These are phyloP conservation scores for Nothura maculosa DNA, from an alignment of 2,797 vertebrate species.

Conservation along the genomic window DNA sequence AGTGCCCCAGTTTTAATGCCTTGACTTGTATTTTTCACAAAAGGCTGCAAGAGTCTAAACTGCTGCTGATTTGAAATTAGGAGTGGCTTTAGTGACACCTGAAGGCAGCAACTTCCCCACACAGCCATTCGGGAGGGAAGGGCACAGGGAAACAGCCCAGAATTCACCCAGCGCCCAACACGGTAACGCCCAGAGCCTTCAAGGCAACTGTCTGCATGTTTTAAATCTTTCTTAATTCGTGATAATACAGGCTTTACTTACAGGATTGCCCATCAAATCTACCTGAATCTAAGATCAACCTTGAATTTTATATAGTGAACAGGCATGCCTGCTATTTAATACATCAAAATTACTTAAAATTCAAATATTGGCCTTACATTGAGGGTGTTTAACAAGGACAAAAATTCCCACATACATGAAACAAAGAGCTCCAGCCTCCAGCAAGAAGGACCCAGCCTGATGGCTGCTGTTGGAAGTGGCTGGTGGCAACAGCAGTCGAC, in stretches of 20 bases:
- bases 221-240: background rate
- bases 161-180: background rate
- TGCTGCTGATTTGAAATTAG: background rate
- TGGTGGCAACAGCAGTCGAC: background rate
- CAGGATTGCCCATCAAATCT: background rate
- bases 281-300: background rate
- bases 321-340: background rate
- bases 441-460: background rate
- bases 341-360: background rate
- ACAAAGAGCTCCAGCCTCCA: background rate
- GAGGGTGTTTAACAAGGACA: background rate
- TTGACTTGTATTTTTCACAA: background rate
- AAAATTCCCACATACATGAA: background rate
- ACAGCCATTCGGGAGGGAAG: background rate
- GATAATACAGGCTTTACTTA: background rate
- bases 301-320: background rate
- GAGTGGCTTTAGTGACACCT: background rate
- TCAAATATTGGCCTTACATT: background rate
- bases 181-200: background rate
- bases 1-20: background rate
- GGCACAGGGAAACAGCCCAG: background rate
- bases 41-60: background rate
- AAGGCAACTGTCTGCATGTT: background rate
- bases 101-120: background rate
- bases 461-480: fast-evolving